Evolutionary conservation across 2,888 invertebrate genomes (phyloP).

Genomic region (Quadroppia sp.): DNA sequence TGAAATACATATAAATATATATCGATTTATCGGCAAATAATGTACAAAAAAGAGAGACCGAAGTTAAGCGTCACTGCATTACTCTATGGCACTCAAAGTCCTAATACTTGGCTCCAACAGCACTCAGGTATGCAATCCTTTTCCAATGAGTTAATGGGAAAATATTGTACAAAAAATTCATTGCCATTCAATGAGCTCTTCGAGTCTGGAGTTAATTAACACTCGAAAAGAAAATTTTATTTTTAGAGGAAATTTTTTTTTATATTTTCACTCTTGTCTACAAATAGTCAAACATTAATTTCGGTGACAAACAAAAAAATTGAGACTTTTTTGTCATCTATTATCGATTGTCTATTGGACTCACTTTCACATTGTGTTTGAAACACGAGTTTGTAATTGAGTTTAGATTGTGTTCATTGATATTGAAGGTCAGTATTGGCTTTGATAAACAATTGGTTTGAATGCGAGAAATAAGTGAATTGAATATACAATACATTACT

Average conservation of each 20-base stretch:
- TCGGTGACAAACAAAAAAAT: background rate
- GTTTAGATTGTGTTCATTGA: background rate
- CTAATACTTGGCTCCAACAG: slow-evolving; percentile 28
- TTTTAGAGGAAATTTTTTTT: slow-evolving; percentile 13
- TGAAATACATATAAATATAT: background rate
- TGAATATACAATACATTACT: background rate
- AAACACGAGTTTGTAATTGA: background rate
- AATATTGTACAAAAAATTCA: background rate
- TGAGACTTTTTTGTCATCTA: too few species aligned
- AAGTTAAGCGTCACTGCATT: slow-evolving; percentile 75
- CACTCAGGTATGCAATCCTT: slow-evolving; percentile 29
- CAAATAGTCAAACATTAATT: background rate
- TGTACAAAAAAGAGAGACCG: slow-evolving; percentile 75
- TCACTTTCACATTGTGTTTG: too few species aligned
- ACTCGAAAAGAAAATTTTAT: background rate
- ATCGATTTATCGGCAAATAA: background rate
- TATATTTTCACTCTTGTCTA: background rate
- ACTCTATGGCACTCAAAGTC: slow-evolving; percentile 45
- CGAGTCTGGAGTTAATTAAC: background rate
- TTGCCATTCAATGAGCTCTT: background rate
- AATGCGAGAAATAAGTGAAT: background rate
- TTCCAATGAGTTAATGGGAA: background rate
- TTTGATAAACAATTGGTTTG: slow-evolving; percentile 2
- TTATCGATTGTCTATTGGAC: too few species aligned
- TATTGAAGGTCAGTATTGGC: slow-evolving; percentile 1